Conservation (phyloP, 2,888 invertebrate species). For the Dryococelus australis region DNA sequence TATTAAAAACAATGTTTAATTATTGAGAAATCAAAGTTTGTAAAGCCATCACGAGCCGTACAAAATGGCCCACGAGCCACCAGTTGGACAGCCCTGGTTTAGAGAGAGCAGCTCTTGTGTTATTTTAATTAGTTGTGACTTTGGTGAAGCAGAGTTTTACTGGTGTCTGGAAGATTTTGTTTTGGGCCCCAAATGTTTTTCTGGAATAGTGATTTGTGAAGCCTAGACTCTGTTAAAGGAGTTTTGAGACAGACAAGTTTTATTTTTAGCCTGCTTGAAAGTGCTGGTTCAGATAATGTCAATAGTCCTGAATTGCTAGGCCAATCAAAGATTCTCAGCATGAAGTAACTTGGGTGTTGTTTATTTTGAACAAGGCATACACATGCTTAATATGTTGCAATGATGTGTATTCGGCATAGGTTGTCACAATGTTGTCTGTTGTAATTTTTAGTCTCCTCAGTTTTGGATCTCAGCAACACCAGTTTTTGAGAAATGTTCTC, state of each 20-base stretch:
- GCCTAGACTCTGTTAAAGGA: background rate
- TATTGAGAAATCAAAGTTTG: too few species aligned
- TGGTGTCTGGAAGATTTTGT: background rate
- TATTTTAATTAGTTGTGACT: background rate
- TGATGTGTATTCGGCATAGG: too few species aligned
- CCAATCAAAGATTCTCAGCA: background rate
- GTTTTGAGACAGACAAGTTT: background rate
- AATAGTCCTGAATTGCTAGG: background rate
- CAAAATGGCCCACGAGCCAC: too few species aligned
- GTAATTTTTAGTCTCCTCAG: too few species aligned
- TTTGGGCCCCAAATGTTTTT: background rate
- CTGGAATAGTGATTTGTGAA: background rate
- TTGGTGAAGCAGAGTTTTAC: background rate
- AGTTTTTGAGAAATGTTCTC: too few species aligned
- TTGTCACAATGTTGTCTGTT: too few species aligned
- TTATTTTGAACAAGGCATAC: background rate
- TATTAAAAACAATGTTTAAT: too few species aligned
- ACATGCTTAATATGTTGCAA: too few species aligned
- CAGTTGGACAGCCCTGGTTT: too few species aligned
- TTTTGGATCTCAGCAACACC: too few species aligned
- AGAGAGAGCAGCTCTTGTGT: too few species aligned
- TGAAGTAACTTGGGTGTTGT: background rate
- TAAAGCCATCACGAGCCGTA: too few species aligned
- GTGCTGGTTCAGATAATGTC: background rate
- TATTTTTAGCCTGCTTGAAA: background rate